Conservation (phyloP, 2,888 invertebrate species). For the Aphrophora alni region DNA sequence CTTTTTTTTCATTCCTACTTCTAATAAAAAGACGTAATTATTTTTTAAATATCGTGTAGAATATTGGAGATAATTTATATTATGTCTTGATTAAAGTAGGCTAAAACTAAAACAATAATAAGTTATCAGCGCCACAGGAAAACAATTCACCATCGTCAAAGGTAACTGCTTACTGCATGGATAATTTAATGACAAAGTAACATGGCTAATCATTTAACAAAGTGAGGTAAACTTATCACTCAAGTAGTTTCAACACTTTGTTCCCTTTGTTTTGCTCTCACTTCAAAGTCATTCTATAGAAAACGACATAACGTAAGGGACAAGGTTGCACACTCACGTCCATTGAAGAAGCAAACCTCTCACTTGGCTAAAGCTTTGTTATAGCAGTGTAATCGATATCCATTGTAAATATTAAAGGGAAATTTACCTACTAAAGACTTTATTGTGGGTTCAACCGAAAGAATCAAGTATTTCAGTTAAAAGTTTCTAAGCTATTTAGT, state of each 20-base stretch:
- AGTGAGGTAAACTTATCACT: not conserved
- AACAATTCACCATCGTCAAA: too few relatives aligned
- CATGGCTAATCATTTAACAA: not conserved
- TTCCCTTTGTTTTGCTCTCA: not conserved
- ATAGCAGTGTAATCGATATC: not conserved
- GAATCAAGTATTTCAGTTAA: too few relatives aligned
- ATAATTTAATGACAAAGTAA: not conserved
- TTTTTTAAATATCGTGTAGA: too few relatives aligned
- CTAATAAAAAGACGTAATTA: too few relatives aligned
- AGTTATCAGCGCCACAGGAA: too few relatives aligned
- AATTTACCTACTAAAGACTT: not conserved
- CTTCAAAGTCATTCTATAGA: not conserved
- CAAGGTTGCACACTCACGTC: not conserved
- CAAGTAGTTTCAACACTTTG: conserved; percentile 4
- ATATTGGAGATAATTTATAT: too few relatives aligned
- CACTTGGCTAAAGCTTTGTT: not conserved
- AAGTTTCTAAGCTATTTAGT: too few relatives aligned
- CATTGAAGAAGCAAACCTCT: not conserved
- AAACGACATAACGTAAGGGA: not conserved
- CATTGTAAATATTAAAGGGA: not conserved
- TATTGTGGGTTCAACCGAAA: not conserved
- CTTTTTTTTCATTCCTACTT: too few relatives aligned
- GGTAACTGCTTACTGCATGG: not conserved
- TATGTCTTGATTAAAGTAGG: too few relatives aligned
- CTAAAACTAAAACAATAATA: too few relatives aligned